Percentiles rank a stretch among this genome's conserved stretches.
Evolutionary conservation across 2,797 vertebrate genomes (phyloP).

Genomic region (Spondyliosoma cantharus): DNA sequence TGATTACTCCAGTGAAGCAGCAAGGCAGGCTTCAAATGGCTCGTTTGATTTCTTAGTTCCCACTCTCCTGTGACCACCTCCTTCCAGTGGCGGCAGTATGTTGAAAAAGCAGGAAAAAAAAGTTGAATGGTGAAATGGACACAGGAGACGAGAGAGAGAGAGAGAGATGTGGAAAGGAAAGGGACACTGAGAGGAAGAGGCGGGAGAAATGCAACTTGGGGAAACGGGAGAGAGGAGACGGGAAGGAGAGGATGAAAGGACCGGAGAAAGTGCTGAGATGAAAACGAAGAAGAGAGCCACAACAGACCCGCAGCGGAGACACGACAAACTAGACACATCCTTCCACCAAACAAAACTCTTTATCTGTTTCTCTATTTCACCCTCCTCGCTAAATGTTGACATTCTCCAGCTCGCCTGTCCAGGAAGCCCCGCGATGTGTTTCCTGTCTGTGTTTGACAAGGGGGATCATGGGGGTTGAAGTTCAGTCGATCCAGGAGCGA

Average conservation of each 20-base stretch:
- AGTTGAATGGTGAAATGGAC: slow-evolving; percentile 58
- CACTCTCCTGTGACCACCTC: slow-evolving; percentile 46
- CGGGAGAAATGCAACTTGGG: slow-evolving; percentile 34
- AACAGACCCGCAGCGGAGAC: slow-evolving; percentile 38
- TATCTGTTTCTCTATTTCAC: slow-evolving; percentile 57
- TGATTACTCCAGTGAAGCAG: slow-evolving; percentile 58
- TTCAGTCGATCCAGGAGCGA: slow-evolving; percentile 67
- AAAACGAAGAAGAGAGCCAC: slow-evolving; percentile 44
- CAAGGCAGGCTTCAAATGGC: slow-evolving; percentile 64
- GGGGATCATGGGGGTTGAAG: slow-evolving; percentile 76
- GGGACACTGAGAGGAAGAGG: slow-evolving; percentile 53
- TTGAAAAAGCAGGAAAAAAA: slow-evolving; percentile 31
- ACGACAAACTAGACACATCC: slow-evolving; percentile 63
- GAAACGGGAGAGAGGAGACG: slow-evolving; percentile 37
- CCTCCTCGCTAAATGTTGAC: slow-evolving; percentile 71
- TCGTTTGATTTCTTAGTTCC: slow-evolving; percentile 65
- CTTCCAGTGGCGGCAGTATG: slow-evolving; percentile 47
- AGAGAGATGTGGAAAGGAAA: slow-evolving; percentile 47
- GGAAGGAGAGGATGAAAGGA: slow-evolving; percentile 65
- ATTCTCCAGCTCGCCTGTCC: slow-evolving; percentile 65
- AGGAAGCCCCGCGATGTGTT: slow-evolving; percentile 72
- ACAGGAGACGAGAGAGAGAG: slow-evolving; percentile 29
- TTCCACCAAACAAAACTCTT: slow-evolving; percentile 66
- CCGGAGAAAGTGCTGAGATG: slow-evolving; percentile 42
- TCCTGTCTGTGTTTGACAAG: slow-evolving; percentile 79